These are phyloP conservation scores for Callaeas wilsoni DNA, from an alignment of 2,113 vertebrate species.

Conservation along the genomic window DNA sequence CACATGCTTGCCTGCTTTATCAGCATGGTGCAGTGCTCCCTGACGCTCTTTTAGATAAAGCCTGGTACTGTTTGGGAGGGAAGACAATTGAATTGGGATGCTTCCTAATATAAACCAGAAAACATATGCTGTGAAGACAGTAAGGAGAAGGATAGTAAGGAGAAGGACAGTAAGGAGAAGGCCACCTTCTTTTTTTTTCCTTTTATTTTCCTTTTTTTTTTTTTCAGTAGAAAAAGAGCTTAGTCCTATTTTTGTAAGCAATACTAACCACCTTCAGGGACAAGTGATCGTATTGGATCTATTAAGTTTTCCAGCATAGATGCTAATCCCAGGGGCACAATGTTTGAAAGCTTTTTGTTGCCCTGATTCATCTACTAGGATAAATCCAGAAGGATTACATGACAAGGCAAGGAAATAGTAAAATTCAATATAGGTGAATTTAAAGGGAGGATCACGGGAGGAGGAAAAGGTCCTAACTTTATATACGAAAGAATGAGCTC, in stretches of 20 bases:
- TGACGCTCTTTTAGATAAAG: neutral
- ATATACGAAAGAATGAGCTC: neutral
- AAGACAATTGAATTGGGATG: neutral
- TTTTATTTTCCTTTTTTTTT: too few relatives aligned
- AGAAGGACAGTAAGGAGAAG: neutral
- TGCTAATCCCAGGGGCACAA: neutral
- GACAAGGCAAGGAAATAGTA: neutral
- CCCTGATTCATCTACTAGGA: neutral
- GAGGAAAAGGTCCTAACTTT: neutral
- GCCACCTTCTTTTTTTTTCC: accelerated
- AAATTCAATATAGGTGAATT: neutral
- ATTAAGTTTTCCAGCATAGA: neutral
- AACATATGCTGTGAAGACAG: neutral
- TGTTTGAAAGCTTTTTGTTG: neutral
- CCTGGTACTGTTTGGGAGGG: neutral
- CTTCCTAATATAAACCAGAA: neutral
- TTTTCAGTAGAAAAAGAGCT: neutral
- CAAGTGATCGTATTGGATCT: neutral
- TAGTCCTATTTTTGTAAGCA: neutral
- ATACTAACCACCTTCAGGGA: neutral
- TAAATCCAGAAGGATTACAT: neutral
- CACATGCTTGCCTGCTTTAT: neutral
- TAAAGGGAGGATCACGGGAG: neutral
- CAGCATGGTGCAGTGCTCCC: accelerated
- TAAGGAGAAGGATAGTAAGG: neutral